Evolutionary conservation across 2,797 vertebrate genomes (phyloP), one percentile per base, ranked within the genome.

Genomic region (Enteromius thamalakanensis): DNA sequence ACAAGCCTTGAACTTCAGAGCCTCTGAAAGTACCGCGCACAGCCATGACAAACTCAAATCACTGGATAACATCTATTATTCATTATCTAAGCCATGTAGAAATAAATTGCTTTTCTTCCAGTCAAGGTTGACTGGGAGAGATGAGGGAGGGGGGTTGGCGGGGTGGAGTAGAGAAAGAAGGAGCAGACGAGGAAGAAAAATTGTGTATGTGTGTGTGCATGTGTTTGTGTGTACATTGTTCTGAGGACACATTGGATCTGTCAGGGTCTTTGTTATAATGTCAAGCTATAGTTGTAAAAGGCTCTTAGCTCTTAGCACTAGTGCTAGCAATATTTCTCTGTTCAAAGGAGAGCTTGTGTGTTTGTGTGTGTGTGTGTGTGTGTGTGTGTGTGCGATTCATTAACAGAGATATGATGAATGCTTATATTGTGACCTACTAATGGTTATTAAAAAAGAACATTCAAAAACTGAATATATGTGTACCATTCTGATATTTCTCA

Each of bases 1-100:
- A 92, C 89, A 86, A 89, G 85, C 80, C 88, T 89, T 89, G 83
- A 93, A 92, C 90, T 90, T 93, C 89, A 91, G 91, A 91, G 87
- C 58, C 77, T 84, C 64, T 86, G 53, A 60, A 80, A 87, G 81
- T 87, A 85, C 85, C 86, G 79, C 88, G 87, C 91, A 93, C 90
- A 90, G 87, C 81, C 89, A 89, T 83, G 82, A 87, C 89, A 88
- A 90, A 90, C 89, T 85, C 67, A 87, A 85, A 90, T 91, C 79
- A 86, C 65, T 91, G 80, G 86, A 83, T 87, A 90, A 86, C 84
- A 91, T 90, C 90, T 85, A 91, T 89, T 90, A 87, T 88, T 93
- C 87, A 92, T 92, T 90, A 92, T 90, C 86, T 79, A 86, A 86
- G 85, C 89, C 71, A 87, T 90, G 88, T 87, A 86, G 76, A 88